Percentiles rank a stretch among this genome's conserved stretches.
Evolutionary conservation across 2,888 invertebrate species (phyloP).

Genomic region (Augiades crinisus): DNA sequence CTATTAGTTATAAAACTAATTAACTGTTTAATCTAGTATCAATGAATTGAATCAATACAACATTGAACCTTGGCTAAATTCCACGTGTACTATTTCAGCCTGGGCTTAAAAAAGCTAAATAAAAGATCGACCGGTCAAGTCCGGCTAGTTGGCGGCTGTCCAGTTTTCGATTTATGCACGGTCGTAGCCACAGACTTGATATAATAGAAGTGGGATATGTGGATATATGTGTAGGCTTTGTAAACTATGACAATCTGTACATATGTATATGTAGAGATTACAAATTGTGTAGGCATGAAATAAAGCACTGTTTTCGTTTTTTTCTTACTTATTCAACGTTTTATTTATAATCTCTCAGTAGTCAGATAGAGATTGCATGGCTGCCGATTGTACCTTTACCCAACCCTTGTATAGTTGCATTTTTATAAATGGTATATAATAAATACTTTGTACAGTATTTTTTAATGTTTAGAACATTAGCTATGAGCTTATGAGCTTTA

Average conservation of each 20-base stretch:
- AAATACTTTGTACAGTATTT: too few species aligned
- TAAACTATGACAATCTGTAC: not conserved
- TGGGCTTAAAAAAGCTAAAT: constrained; percentile 8
- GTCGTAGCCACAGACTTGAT: constrained; percentile 32
- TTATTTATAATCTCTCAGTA: too few species aligned
- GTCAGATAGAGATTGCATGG: too few species aligned
- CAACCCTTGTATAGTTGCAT: too few species aligned
- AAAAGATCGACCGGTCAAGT: constrained; percentile 13
- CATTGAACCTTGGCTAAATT: constrained; percentile 16
- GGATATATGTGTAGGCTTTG: not conserved
- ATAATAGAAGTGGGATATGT: not conserved
- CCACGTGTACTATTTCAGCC: constrained; percentile 10
- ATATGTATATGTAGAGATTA: too few species aligned
- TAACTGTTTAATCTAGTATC: not conserved
- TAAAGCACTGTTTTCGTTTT: too few species aligned
- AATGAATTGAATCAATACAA: constrained; percentile 6
- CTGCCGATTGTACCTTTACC: too few species aligned
- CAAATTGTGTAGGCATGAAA: too few species aligned
- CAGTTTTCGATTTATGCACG: constrained; percentile 51
- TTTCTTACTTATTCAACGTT: too few species aligned
- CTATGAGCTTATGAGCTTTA: too few species aligned
- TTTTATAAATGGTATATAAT: too few species aligned
- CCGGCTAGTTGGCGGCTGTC: constrained; percentile 36
- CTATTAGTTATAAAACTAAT: not conserved
- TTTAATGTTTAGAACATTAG: too few species aligned